Conservation (phyloP, 2,797 vertebrate species). For the Parauchenoglanis punctatus region DNA sequence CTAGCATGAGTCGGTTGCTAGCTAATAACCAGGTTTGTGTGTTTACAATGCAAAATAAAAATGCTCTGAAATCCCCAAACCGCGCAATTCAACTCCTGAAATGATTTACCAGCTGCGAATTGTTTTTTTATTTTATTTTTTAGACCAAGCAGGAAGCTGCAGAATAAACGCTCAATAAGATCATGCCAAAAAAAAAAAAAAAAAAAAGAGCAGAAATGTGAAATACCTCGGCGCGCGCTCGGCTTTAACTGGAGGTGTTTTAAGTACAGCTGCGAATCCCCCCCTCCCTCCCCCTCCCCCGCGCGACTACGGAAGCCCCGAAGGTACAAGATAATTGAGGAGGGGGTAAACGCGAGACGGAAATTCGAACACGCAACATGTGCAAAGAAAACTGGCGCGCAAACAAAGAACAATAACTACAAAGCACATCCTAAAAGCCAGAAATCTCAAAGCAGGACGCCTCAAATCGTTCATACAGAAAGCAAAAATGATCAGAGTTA, state of each 20-base stretch:
- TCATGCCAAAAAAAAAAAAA: no score
- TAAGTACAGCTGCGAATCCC: neutral
- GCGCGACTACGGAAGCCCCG: neutral
- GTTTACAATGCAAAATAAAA: slow-evolving; percentile 9
- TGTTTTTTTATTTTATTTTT: neutral
- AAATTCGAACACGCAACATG: slow-evolving; percentile 40
- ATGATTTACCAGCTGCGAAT: neutral
- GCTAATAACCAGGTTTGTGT: neutral
- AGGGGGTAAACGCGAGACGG: slow-evolving; percentile 6
- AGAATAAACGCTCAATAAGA: neutral
- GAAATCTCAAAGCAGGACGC: neutral
- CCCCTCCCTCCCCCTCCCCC: neutral
- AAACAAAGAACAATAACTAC: slow-evolving; percentile 42
- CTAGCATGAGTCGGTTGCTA: neutral
- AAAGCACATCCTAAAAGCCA: neutral
- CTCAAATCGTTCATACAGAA: neutral
- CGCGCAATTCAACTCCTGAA: neutral
- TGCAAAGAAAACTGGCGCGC: slow-evolving; percentile 44
- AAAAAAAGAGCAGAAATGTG: neutral
- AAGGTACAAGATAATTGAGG: neutral
- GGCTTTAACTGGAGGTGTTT: slow-evolving; percentile 17
- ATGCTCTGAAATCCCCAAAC: no score
- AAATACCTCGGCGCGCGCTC: slow-evolving; percentile 22
- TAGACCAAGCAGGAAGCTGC: no score
- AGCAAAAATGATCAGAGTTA: neutral